Percentiles rank a stretch among this genome's conserved stretches.
Evolutionary conservation across 2,113 vertebrate genomes (phyloP).

Genomic region (Ancistrus triradiatus): DNA sequence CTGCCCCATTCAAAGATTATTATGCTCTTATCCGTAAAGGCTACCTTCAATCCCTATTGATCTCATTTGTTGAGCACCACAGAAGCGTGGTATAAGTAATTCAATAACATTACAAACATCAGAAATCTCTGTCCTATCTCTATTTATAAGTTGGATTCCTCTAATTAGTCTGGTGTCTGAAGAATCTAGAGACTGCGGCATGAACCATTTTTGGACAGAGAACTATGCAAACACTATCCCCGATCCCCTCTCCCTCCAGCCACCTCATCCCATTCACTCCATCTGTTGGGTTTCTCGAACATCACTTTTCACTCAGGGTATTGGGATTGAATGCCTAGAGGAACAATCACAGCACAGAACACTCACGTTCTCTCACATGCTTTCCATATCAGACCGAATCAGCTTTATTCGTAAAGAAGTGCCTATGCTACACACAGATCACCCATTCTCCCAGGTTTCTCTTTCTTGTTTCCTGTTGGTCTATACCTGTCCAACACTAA

Average conservation of each 20-base stretch:
- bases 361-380: not conserved
- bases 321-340: constrained; percentile 40
- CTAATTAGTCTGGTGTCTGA: constrained; percentile 4
- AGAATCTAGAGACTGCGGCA: constrained; percentile 14
- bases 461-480: not conserved
- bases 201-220: constrained; percentile 38
- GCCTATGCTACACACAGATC: constrained; percentile 36
- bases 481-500: constrained; percentile 9
- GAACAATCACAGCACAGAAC: constrained; percentile 24
- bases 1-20: not conserved
- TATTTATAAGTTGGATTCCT: not conserved
- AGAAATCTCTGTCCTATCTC: not conserved
- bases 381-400: constrained; percentile 26
- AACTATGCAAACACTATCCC: constrained; percentile 49
- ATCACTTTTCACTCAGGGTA: constrained; percentile 38
- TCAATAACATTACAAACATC: not conserved
- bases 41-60: not conserved
- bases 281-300: constrained; percentile 8
- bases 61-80: not conserved
- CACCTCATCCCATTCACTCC: not conserved
- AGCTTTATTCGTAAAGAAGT: constrained; percentile 37
- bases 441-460: not conserved
- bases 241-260: not conserved
- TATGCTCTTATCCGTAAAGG: not conserved
- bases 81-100: not conserved